Evolutionary conservation across 2,113 vertebrate species (phyloP).

Genomic region (Antechinus flavipes): DNA sequence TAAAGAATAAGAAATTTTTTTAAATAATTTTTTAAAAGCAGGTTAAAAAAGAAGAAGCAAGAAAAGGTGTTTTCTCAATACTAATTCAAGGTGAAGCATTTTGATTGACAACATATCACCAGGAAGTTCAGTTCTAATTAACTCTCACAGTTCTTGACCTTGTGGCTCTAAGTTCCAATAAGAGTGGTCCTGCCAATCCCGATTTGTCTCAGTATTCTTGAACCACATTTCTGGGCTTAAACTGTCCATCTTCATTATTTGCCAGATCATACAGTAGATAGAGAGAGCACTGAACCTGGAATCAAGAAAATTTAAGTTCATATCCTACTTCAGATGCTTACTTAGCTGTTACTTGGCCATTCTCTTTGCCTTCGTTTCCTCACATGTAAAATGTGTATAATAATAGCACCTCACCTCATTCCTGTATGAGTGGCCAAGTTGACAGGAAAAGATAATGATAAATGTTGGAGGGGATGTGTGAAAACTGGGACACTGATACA

Average conservation of each 20-base stretch:
- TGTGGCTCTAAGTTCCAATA: neutral
- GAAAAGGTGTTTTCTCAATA: neutral
- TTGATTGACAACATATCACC: neutral
- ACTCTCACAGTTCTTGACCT: neutral
- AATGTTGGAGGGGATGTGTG: too few relatives aligned
- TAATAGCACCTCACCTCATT: too few relatives aligned
- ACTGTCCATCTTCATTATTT: neutral
- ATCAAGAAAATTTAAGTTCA: neutral
- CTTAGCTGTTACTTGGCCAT: neutral
- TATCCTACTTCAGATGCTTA: neutral
- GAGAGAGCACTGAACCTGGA: neutral
- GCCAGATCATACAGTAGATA: neutral
- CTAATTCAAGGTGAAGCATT: neutral
- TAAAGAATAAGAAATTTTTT: rapidly evolving
- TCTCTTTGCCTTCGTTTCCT: neutral
- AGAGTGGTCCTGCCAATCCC: neutral
- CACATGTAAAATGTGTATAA: neutral
- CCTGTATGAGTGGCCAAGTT: too few relatives aligned
- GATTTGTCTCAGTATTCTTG: neutral
- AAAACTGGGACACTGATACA: too few relatives aligned
- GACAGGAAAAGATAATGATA: too few relatives aligned
- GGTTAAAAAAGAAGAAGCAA: rapidly evolving
- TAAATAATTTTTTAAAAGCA: neutral
- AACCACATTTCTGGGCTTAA: neutral
- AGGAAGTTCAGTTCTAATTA: neutral